phyloP scores from a whole-genome alignment of 92 coral and sea anemone genomes.

The Pocillopora meandrina region DNA sequence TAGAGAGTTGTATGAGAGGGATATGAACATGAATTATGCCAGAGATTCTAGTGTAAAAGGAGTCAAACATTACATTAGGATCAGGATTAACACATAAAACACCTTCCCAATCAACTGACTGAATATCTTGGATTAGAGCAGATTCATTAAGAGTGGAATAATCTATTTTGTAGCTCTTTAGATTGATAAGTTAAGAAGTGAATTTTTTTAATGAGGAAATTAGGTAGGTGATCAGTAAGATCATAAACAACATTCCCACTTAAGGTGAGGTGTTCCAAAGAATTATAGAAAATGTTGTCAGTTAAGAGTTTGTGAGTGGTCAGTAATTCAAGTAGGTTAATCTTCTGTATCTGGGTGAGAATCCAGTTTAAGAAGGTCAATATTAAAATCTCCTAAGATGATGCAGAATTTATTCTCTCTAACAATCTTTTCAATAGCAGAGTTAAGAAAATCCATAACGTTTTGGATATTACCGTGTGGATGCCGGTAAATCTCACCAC shows the following conservation, averaged over 20 bases:
- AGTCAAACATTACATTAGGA: conserved; percentile 20
- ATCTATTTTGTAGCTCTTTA: conserved; percentile 9
- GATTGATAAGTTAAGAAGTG: too few relatives aligned
- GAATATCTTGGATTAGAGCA: conserved; percentile 44
- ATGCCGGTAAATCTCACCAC: conserved; percentile 1
- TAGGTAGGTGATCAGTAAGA: too few relatives aligned
- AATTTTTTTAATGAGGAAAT: too few relatives aligned
- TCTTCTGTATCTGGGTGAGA: too few relatives aligned
- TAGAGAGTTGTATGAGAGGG: conserved; percentile 17
- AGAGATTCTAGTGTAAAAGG: conserved; percentile 15
- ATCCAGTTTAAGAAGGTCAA: too few relatives aligned
- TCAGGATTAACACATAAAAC: conserved; percentile 3
- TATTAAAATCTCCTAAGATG: too few relatives aligned
- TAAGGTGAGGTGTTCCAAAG: too few relatives aligned
- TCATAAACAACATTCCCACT: too few relatives aligned
- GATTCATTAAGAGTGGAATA: conserved; percentile 44
- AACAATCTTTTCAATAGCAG: neutral
- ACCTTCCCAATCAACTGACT: conserved; percentile 40
- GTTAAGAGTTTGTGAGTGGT: too few relatives aligned
- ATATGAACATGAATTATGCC: conserved; percentile 27
- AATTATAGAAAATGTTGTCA: too few relatives aligned
- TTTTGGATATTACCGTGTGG: neutral
- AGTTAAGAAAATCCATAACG: conserved; percentile 4
- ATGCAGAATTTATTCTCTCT: neutral
- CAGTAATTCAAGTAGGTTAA: too few relatives aligned